phyloP scores from a whole-genome alignment of 2,113 vertebrate genomes.

The Mormoops blainvillei region DNA sequence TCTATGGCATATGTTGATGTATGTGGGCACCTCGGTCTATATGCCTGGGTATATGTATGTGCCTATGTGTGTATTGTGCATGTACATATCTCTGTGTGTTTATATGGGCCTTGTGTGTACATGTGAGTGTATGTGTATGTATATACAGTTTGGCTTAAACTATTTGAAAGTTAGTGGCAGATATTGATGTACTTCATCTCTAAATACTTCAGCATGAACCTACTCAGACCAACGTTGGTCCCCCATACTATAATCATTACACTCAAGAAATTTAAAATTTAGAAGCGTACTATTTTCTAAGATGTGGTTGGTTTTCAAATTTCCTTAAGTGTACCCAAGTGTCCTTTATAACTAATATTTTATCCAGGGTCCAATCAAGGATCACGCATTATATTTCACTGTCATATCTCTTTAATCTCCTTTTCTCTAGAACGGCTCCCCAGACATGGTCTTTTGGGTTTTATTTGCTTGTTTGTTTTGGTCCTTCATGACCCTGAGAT shows the following conservation, averaged over 20 bases:
- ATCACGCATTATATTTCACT: background rate
- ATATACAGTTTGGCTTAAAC: background rate
- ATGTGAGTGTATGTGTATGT: background rate
- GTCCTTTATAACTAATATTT: background rate
- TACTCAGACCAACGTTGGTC: background rate
- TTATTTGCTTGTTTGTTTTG: background rate
- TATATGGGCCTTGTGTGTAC: background rate
- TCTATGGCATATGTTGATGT: background rate
- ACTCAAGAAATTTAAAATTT: background rate
- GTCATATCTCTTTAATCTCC: background rate
- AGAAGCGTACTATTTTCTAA: background rate
- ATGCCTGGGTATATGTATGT: background rate
- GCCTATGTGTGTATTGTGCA: background rate
- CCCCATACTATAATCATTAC: background rate
- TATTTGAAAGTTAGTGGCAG: background rate
- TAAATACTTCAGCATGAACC: background rate
- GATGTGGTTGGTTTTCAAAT: background rate
- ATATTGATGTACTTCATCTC: background rate
- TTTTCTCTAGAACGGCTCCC: background rate
- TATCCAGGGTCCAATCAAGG: background rate
- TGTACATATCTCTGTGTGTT: background rate
- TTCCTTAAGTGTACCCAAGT: background rate
- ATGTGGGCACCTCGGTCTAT: accelerated
- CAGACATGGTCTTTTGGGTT: background rate
- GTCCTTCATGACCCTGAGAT: background rate